phyloP scores from a whole-genome alignment of 2,797 vertebrate species.

The Percopsis omiscomaycus region DNA sequence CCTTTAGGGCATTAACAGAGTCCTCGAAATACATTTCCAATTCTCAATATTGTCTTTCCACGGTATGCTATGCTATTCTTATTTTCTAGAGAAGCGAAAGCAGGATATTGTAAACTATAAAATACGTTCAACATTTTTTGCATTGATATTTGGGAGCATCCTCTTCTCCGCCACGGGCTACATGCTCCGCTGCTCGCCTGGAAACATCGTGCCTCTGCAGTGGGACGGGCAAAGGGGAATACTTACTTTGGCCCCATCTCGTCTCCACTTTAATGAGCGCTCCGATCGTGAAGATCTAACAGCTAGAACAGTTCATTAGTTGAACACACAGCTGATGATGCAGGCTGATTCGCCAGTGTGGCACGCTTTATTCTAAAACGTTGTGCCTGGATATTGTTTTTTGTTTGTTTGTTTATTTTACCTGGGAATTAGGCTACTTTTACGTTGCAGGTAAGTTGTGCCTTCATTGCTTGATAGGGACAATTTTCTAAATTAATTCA shows the following conservation, averaged over 20 bases:
- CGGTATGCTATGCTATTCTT: not conserved
- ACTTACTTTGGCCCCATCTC: constrained; percentile 58
- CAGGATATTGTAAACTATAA: not conserved
- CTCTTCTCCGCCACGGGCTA: constrained; percentile 30
- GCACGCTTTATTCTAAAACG: constrained; percentile 10
- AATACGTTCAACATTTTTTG: not conserved
- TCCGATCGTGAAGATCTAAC: constrained; percentile 53
- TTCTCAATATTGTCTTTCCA: not conserved
- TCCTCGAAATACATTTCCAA: not conserved
- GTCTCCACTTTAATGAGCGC: constrained; percentile 70
- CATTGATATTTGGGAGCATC: constrained; percentile 23
- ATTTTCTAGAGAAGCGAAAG: not conserved
- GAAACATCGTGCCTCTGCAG: constrained; percentile 46
- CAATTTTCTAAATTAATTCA: not conserved
- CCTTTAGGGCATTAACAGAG: not conserved
- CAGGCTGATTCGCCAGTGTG: constrained; percentile 27
- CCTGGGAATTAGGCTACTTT: constrained; percentile 1
- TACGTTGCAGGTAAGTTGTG: constrained; percentile 58
- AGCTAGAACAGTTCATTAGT: constrained; percentile 47
- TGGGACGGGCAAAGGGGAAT: constrained; percentile 65
- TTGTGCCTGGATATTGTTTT: constrained; percentile 32
- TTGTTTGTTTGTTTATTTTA: constrained; percentile 40
- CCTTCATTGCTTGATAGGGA: constrained; percentile 9
- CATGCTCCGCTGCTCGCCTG: constrained; percentile 40
- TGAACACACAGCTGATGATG: constrained; percentile 28